Conservation (phyloP, 1,140 invertebrate genomes). For the Drosophila tani region DNA sequence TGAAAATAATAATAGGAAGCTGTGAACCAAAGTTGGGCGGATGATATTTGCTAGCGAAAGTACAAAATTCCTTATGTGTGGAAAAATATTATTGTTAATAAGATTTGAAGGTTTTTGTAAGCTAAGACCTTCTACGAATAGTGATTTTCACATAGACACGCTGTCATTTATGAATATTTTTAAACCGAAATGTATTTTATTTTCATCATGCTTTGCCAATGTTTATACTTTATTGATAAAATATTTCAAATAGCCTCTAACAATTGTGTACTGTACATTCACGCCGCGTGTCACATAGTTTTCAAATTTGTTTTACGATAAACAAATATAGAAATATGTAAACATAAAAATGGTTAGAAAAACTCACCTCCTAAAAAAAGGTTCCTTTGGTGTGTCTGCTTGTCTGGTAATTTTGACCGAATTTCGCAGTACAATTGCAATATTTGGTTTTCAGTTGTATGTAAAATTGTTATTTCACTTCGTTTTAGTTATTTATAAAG, state of each 20-base stretch:
- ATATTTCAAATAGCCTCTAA: neutral
- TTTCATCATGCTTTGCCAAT: neutral
- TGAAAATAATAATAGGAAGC: slow-evolving; percentile 36
- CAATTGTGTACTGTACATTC: too few species aligned
- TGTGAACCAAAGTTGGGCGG: slow-evolving; percentile 10
- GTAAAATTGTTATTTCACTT: slow-evolving; percentile 48
- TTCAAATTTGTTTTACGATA: neutral
- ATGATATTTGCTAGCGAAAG: slow-evolving; percentile 12
- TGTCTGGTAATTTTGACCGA: neutral
- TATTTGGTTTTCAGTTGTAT: neutral
- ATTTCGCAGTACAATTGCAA: neutral
- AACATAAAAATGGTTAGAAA: neutral
- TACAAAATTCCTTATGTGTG: neutral
- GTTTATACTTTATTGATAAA: neutral
- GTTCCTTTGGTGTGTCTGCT: slow-evolving; percentile 5
- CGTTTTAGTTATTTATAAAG: slow-evolving; percentile 30
- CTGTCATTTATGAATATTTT: neutral
- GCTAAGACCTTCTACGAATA: too few species aligned
- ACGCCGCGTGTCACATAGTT: neutral
- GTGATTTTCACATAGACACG: neutral
- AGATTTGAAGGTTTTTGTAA: slow-evolving; percentile 7
- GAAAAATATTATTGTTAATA: slow-evolving; percentile 3
- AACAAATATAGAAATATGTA: neutral
- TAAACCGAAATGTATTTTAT: neutral
- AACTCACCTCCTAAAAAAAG: slow-evolving; percentile 21